Percentiles rank a stretch among this genome's conserved stretches.
Conservation (phyloP, 2,113 vertebrate genomes). For the Gymnocephalus cernua region DNA sequence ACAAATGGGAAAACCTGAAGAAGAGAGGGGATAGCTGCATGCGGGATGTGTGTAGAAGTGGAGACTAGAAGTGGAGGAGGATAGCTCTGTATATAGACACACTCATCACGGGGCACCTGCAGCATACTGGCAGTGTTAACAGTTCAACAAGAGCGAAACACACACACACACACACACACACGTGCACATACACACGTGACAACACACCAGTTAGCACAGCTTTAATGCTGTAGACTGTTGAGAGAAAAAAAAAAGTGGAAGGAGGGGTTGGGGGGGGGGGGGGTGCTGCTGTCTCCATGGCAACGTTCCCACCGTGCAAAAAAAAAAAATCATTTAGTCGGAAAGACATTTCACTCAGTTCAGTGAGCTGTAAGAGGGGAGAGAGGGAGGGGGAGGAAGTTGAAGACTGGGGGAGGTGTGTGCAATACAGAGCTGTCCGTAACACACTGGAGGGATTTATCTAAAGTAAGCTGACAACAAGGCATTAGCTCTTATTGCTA, state of each 20-base stretch:
- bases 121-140: constrained; percentile 59
- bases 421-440: constrained; percentile 54
- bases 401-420: constrained; percentile 55
- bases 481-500: constrained; percentile 55
- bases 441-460: constrained; percentile 59
- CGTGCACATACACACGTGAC: constrained; percentile 32
- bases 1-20: constrained; percentile 64
- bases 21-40: constrained; percentile 48
- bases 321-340: constrained; percentile 83
- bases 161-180: constrained; percentile 11
- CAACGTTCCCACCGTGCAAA: constrained; percentile 53
- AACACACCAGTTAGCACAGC: constrained; percentile 70
- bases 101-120: constrained; percentile 69
- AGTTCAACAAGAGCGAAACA: constrained; percentile 40
- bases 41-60: constrained; percentile 46
- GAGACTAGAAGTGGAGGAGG: constrained; percentile 58
- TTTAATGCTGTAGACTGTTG: constrained; percentile 61
- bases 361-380: constrained; percentile 83
- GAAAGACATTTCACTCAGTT: constrained; percentile 86
- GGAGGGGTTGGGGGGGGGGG: constrained; percentile 18
- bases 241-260: constrained; percentile 44
- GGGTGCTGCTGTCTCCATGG: constrained; percentile 73
- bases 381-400: constrained; percentile 55
- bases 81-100: constrained; percentile 59
- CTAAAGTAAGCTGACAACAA: constrained; percentile 54